Evolutionary conservation across 2,888 invertebrate genomes (phyloP).

Genomic region (Liodrosophila aerea): DNA sequence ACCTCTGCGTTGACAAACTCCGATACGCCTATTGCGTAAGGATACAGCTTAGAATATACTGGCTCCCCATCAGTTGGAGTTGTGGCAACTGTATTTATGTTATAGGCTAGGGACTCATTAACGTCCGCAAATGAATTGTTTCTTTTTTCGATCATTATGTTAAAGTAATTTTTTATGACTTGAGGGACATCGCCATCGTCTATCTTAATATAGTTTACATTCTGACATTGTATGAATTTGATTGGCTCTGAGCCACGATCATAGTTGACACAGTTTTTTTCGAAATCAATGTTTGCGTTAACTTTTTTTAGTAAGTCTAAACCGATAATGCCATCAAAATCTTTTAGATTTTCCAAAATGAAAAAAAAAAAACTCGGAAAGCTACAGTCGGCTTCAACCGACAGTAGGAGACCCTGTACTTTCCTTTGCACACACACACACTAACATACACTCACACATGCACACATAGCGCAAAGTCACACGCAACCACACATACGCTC

Average conservation of each 20-base stretch:
- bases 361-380: too few relatives aligned
- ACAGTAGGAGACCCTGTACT: too few relatives aligned
- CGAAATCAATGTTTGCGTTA: not conserved
- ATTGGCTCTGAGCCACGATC: not conserved
- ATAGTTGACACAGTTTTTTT: not conserved
- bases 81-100: not conserved
- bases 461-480: too few relatives aligned
- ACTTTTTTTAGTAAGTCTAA: not conserved
- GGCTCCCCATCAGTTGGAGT: not conserved
- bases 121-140: not conserved
- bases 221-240: not conserved
- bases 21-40: not conserved
- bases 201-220: slow-evolving; percentile 4
- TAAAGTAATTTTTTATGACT: not conserved
- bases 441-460: too few relatives aligned
- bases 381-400: too few relatives aligned
- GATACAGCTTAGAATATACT: not conserved
- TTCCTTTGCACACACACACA: too few relatives aligned
- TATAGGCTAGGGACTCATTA: not conserved
- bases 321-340: slow-evolving; percentile 4
- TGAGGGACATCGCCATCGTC: not conserved
- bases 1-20: slow-evolving; percentile 6
- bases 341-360: not conserved
- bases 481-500: too few relatives aligned
- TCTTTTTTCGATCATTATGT: not conserved